phyloP scores from a whole-genome alignment of 2,797 vertebrate genomes.

The Neopelma chrysocephalum region DNA sequence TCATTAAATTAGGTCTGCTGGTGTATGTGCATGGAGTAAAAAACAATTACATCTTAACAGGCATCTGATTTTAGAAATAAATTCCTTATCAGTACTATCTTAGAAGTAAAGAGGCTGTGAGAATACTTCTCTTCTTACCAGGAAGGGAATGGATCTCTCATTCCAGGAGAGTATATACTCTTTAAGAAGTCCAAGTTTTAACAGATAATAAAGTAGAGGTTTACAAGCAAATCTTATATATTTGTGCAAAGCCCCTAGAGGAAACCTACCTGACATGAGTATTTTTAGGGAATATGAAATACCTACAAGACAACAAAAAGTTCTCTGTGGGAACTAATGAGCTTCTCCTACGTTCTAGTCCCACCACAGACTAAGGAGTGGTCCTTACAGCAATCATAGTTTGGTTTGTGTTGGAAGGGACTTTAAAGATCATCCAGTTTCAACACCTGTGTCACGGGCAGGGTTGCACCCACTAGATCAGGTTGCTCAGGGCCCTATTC shows the following conservation, averaged over 20 bases:
- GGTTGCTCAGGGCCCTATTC: not conserved
- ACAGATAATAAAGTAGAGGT: not conserved
- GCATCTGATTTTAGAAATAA: not conserved
- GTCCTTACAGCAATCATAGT: not conserved
- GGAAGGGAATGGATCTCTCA: not conserved
- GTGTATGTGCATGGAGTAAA: rapidly evolving
- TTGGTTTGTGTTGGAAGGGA: not conserved
- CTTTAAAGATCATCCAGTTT: not conserved
- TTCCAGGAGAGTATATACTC: not conserved
- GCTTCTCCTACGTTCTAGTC: not conserved
- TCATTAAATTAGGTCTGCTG: not conserved
- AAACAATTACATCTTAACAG: not conserved
- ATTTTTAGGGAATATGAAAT: not conserved
- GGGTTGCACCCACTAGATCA: not conserved
- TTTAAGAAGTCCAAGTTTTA: not conserved
- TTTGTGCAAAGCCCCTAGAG: not conserved
- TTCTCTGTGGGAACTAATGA: not conserved
- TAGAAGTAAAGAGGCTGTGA: not conserved
- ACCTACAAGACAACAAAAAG: not conserved
- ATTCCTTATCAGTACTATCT: not conserved
- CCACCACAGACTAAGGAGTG: rapidly evolving
- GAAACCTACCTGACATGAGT: not conserved
- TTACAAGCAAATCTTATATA: not conserved
- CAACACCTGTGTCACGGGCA: not conserved
- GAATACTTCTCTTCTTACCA: not conserved